Base-by-base conservation (phyloP, 2,888 invertebrate genomes). In the Cosmia trapezina region DNA sequence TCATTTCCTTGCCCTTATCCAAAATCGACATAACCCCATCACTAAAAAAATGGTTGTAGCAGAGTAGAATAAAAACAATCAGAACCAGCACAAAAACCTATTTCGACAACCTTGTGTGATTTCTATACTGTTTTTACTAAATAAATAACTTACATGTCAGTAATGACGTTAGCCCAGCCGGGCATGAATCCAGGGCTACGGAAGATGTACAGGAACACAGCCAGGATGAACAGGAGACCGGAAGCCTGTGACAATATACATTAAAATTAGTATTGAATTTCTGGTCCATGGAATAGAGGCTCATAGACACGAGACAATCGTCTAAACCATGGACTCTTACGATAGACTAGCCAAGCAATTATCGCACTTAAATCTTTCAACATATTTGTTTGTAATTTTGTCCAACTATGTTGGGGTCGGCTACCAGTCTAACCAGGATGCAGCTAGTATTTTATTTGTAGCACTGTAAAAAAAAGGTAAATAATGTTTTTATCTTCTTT, bases 181-280 rank as follows among this genome's bases (percentile, higher is more conserved):
- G 96, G 96, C 88, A 98, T 97, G 91, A 99, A 98, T 78, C 98
- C 98, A 0, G 99, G 99, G 78, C 97, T 97, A 63, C 99, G 97
- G 92, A 99, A 98, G 92, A 99, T 98, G 98, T 99, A 99, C 87
- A 99, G 96, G 68, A 98, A 89, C 19, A 99, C 98, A 11, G 99
- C 97, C 14, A 98, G 83, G 43, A 98, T 91, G 92, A 99, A 99
- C 67, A 98, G 95, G 8, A 97, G 78, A 41, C 98, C 98, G 0
- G 98, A 98, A 66, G 97, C 96, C 91, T 96, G 90, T 0, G 9
- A 80, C 1, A 62, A 72, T 28, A 53, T 53, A 62, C n/a, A 1
- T 22, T 12, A 8, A 69, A 1, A 17, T 49, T 22, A 59, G 22
- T 49, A 54, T 41, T n/a, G 2, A 14, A 51, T 49, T 7, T 7